phyloP scores from a whole-genome alignment of 1,140 invertebrate genomes.

The Argopecten irradians region DNA sequence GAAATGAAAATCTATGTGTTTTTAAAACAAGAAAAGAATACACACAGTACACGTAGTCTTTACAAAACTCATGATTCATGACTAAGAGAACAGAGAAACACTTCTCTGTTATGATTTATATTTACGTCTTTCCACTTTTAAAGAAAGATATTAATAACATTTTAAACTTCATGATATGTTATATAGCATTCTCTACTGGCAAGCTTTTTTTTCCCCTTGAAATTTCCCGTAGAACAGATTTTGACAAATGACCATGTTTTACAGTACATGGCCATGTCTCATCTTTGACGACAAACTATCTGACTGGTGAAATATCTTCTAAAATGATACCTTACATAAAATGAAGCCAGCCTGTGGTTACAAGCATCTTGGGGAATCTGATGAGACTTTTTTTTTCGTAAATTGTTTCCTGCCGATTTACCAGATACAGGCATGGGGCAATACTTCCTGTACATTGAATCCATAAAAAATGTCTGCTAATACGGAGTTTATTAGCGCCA shows the following conservation, averaged over 20 bases:
- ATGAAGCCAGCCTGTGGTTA: neutral
- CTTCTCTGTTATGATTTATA: neutral
- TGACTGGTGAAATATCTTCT: too few relatives aligned
- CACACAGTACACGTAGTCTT: neutral
- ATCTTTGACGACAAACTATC: too few relatives aligned
- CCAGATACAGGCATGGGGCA: neutral
- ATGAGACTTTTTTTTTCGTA: neutral
- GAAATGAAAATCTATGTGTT: neutral
- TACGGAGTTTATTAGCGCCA: neutral
- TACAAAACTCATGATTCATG: neutral
- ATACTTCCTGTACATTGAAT: neutral
- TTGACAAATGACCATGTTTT: neutral
- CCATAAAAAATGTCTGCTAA: slow-evolving; percentile 2
- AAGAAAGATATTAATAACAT: neutral
- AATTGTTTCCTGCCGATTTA: neutral
- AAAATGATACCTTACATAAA: neutral
- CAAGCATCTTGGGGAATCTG: neutral
- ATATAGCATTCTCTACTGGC: too few relatives aligned
- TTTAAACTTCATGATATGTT: neutral
- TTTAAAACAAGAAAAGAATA: neutral
- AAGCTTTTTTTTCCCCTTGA: neutral
- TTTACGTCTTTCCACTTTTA: too few relatives aligned
- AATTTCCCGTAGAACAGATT: neutral
- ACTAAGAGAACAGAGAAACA: neutral
- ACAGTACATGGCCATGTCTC: too few relatives aligned